Evolutionary conservation across 2,113 vertebrate species (phyloP).

Genomic region (Tamias sibiricus): DNA sequence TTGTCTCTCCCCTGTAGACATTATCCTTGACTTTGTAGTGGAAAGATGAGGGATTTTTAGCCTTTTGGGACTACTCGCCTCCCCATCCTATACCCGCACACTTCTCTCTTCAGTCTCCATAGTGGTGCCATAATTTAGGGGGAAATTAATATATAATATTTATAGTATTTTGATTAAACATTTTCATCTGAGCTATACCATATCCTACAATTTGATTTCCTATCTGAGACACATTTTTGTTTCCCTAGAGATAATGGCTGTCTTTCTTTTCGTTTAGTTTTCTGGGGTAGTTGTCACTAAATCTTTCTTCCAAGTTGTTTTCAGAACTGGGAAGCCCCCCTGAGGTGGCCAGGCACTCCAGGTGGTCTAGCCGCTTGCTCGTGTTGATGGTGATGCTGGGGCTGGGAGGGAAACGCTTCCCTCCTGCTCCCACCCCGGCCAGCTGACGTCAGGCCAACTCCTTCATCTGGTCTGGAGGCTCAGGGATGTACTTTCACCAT

Average conservation of each 20-base stretch:
- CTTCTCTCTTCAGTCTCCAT: neutral
- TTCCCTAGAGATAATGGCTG: neutral
- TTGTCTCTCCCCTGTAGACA: neutral
- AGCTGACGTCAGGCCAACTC: neutral
- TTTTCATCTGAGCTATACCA: neutral
- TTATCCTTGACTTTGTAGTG: neutral
- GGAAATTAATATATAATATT: neutral
- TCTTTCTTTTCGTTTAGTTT: neutral
- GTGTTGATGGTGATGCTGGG: neutral
- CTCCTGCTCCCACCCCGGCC: neutral
- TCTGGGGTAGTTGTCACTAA: neutral
- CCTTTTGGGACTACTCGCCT: neutral
- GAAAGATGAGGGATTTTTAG: slow-evolving; percentile 2
- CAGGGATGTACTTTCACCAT: neutral
- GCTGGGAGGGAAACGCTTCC: neutral
- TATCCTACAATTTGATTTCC: neutral
- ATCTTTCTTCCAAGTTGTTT: neutral
- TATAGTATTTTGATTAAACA: neutral
- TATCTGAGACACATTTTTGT: neutral
- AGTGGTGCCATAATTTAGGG: neutral
- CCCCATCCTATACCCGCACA: neutral
- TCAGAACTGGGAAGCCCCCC: neutral
- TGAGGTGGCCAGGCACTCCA: no score
- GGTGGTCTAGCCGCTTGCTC: neutral
- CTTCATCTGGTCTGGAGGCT: neutral